Percentiles rank a stretch among this genome's conserved stretches.
phyloP scores from a whole-genome alignment of 2,113 vertebrate genomes.

The Pampusana beccarii region DNA sequence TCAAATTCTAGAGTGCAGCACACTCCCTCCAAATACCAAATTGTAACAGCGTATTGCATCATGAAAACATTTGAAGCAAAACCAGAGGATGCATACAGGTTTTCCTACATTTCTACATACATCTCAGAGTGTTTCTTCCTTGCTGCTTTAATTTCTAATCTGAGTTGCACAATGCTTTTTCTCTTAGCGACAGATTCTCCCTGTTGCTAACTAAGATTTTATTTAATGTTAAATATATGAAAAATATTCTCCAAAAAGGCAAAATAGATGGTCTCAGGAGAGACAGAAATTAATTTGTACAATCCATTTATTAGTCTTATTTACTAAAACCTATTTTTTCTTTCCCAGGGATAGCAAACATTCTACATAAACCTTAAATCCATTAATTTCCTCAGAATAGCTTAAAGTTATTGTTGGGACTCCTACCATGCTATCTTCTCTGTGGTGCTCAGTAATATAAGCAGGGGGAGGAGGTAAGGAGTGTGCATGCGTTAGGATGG shows the following conservation, averaged over 20 bases:
- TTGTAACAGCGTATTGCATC: not conserved
- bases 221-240: not conserved
- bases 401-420: not conserved
- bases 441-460: not conserved
- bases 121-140: not conserved
- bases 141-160: not conserved
- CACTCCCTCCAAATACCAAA: not conserved
- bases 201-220: not conserved
- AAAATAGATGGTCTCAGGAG: not conserved
- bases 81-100: not conserved
- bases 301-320: not conserved
- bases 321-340: not conserved
- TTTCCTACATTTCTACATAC: not conserved
- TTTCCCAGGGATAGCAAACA: not conserved
- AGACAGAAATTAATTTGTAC: not conserved
- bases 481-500: slow-evolving; percentile 3
- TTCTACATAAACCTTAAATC: not conserved
- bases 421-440: not conserved
- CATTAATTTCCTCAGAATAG: not conserved
- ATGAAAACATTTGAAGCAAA: not conserved
- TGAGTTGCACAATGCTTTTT: not conserved
- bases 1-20: not conserved
- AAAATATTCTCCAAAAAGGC: not conserved
- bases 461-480: not conserved
- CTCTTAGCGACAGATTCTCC: not conserved